Percentiles rank a stretch among this genome's conserved stretches.
These are phyloP conservation scores for Limnephilus lunatus DNA, from an alignment of 2,888 invertebrate genomes.

Conservation along the genomic window DNA sequence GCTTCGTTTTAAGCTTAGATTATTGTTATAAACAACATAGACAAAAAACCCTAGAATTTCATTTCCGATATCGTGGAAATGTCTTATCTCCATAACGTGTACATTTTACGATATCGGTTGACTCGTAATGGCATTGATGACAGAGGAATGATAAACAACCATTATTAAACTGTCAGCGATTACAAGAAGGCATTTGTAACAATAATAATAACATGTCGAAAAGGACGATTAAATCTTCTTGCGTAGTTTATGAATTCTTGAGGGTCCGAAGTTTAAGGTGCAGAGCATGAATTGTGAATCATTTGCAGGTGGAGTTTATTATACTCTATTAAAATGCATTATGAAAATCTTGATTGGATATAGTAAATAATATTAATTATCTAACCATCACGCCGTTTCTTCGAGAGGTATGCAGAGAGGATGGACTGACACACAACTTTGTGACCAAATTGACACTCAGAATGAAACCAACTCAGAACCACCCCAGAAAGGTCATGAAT, in stretches of 20 bases:
- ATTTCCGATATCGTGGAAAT: not conserved
- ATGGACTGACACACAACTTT: no score
- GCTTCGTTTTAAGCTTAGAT: not conserved
- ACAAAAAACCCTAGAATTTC: not conserved
- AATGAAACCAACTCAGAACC: no score
- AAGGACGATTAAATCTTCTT: not conserved
- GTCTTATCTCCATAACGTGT: not conserved
- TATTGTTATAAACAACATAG: not conserved
- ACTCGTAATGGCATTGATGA: not conserved
- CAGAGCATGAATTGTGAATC: not conserved
- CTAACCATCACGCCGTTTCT: no score
- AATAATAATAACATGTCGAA: not conserved
- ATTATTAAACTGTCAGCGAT: not conserved
- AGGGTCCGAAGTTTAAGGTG: not conserved
- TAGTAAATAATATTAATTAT: no score
- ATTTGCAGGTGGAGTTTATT: not conserved
- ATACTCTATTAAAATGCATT: no score
- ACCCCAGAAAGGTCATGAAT: no score
- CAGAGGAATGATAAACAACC: not conserved
- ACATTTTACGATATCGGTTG: not conserved
- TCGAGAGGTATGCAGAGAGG: no score
- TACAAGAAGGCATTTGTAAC: not conserved
- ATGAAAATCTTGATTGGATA: no score
- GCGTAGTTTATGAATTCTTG: not conserved
- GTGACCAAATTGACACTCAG: no score